Percentiles rank a stretch among this genome's conserved stretches.
Conservation (phyloP, 1,140 invertebrate species). For the Drosophila ohnishii region DNA sequence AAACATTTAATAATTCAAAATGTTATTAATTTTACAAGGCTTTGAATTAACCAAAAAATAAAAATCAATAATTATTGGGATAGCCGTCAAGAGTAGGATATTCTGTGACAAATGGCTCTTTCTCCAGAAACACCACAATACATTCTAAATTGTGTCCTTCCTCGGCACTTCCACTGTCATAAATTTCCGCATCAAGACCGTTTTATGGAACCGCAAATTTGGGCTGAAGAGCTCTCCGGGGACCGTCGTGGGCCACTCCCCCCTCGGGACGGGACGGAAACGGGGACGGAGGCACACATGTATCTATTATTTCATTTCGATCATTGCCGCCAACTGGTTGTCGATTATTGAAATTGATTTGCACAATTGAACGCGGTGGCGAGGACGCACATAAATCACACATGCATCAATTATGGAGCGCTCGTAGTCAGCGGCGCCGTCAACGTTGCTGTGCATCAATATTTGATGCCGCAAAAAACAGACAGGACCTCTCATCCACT, state of each 20-base stretch:
- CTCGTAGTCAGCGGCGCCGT: constrained; percentile 40
- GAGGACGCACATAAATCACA: constrained; percentile 74
- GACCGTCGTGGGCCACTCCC: constrained; percentile 14
- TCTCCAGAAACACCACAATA: constrained; percentile 10
- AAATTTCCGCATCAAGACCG: constrained; percentile 35
- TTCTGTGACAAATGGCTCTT: constrained; percentile 19
- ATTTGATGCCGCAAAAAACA: constrained; percentile 36
- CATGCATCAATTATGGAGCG: constrained; percentile 74
- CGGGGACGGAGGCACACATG: constrained; percentile 26
- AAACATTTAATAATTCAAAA: too few species aligned
- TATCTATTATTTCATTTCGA: constrained; percentile 58
- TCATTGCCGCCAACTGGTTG: constrained; percentile 65
- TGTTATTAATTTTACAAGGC: too few species aligned
- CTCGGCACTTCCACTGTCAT: constrained; percentile 17
- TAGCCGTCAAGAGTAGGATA: constrained; percentile 6
- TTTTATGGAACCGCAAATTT: constrained; percentile 47
- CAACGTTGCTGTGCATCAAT: constrained; percentile 52
- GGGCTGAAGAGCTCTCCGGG: constrained; percentile 41
- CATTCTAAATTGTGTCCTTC: constrained; percentile 34
- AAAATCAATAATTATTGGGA: constrained; percentile 5
- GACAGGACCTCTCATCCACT: constrained; percentile 42
- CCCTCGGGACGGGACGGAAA: background rate
- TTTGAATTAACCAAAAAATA: background rate
- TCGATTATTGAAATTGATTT: constrained; percentile 80
- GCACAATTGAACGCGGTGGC: constrained; percentile 73